phyloP scores from a whole-genome alignment of 2,113 vertebrate species.

The Mastomys natalensis region DNA sequence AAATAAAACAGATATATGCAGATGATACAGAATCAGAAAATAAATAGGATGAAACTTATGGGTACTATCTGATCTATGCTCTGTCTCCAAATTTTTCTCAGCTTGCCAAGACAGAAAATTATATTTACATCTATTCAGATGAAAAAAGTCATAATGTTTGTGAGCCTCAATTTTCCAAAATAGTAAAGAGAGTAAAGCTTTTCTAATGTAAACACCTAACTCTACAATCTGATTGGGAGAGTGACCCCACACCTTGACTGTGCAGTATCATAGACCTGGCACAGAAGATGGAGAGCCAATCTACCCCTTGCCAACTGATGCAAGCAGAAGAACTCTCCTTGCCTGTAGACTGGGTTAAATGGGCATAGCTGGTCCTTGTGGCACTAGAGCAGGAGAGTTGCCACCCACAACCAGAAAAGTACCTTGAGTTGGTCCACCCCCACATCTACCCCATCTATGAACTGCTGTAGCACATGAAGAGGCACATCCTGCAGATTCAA shows the following conservation, averaged over 20 bases:
- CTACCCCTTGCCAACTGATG: neutral
- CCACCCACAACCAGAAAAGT: neutral
- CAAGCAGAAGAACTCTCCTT: neutral
- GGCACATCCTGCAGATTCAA: neutral
- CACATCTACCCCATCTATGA: neutral
- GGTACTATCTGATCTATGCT: neutral
- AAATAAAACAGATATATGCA: neutral
- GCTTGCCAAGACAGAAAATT: neutral
- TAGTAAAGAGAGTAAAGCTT: neutral
- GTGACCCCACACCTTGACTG: neutral
- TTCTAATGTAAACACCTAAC: neutral
- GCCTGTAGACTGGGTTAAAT: neutral
- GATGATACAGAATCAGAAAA: neutral
- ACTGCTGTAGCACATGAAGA: neutral
- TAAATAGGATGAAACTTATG: neutral
- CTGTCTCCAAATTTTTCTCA: neutral
- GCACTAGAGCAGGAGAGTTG: neutral
- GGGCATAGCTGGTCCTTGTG: neutral
- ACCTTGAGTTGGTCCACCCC: neutral
- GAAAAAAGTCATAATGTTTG: neutral
- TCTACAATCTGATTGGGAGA: neutral
- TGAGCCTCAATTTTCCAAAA: fast-evolving
- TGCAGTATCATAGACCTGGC: neutral
- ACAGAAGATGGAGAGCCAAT: neutral
- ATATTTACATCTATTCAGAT: neutral